Conservation (phyloP, 2,113 vertebrate genomes). For the Oryzias woworae region DNA sequence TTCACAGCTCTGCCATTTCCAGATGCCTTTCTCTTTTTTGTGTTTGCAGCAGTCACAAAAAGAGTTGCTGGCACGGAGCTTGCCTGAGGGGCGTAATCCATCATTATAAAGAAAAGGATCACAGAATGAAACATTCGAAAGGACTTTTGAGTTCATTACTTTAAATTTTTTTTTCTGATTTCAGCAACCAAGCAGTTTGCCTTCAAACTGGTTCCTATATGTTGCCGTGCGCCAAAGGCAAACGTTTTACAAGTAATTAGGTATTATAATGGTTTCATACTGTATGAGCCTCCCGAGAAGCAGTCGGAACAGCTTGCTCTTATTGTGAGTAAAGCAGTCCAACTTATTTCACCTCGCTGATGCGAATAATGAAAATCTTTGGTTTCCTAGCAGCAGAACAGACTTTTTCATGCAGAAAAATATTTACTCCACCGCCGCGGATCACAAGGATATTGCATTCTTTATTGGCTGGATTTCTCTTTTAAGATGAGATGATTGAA, state of each 20-base stretch:
- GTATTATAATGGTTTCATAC: not conserved
- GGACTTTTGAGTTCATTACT: constrained; percentile 53
- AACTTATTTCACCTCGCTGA: constrained; percentile 9
- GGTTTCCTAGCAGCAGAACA: constrained; percentile 29
- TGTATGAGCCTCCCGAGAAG: not conserved
- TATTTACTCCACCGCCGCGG: constrained; percentile 33
- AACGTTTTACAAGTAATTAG: constrained; percentile 6
- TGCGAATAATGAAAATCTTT: constrained; percentile 18
- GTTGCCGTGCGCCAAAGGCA: constrained; percentile 1
- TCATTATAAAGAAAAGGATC: constrained; percentile 54
- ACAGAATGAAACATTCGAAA: constrained; percentile 47
- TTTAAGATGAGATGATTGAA: constrained; percentile 29
- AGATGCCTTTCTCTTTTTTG: constrained; percentile 60
- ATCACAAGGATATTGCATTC: constrained; percentile 25
- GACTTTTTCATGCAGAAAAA: constrained; percentile 41
- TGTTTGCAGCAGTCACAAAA: constrained; percentile 50
- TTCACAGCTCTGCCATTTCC: constrained; percentile 56
- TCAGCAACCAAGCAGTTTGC: constrained; percentile 26
- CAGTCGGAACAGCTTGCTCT: constrained; percentile 4
- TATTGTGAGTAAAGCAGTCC: constrained; percentile 15
- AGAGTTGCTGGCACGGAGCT: constrained; percentile 50
- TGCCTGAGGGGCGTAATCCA: constrained; percentile 62
- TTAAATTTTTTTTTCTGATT: constrained; percentile 36
- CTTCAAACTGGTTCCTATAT: constrained; percentile 5
- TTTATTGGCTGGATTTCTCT: constrained; percentile 21